Base-by-base conservation (phyloP, 2,797 vertebrate species). In the Karalla daura region DNA sequence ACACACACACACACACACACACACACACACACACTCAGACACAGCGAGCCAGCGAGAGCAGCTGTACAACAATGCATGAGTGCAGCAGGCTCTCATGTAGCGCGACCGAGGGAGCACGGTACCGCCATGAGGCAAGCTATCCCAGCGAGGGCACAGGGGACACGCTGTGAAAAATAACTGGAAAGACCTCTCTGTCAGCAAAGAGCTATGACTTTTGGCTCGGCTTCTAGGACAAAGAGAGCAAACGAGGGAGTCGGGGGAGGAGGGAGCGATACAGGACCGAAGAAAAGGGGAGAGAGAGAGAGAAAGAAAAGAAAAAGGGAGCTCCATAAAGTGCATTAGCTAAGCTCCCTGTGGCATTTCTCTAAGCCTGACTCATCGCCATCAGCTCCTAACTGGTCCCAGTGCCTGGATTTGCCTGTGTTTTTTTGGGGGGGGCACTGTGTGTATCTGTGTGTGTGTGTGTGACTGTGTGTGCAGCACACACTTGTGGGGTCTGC, bases 191-290 rank as follows among this genome's bases (percentile, higher is more conserved):
- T 86, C 81, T 87, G 91, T 88, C 88, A 91, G 86, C 71, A 24
- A 90, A 92, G 90, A 93, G 83, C 89, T 91, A 89, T 72, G 81
- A 84, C 85, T 91, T 81, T 81, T 93, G 92, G 90, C 89, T 84
- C 60, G 1, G 76, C 74, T 82, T 85, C 74, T 74, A 68, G 77
- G 72, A 75, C 85, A 86, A 74, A 76, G 64, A 43, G 36, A 39
- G 40, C 20, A 27, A 45, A 18, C 3, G 47, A 54, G 45, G 36
- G 44, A 61, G 37, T 53, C 50, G 52, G 64, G 60, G 53, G 49
- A 27, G 64, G 43, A 79, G 21, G 58, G 68, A 76, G 55, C 4
- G 39, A 74, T 54, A 66, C 1, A 77, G 65, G 64, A 20, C 7
- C 70, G 65, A 41, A 63, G 63, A 46, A 40, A 35, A 24, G 14